Conservation (phyloP, 2,888 invertebrate species). For the Nomada lathburiana region DNA sequence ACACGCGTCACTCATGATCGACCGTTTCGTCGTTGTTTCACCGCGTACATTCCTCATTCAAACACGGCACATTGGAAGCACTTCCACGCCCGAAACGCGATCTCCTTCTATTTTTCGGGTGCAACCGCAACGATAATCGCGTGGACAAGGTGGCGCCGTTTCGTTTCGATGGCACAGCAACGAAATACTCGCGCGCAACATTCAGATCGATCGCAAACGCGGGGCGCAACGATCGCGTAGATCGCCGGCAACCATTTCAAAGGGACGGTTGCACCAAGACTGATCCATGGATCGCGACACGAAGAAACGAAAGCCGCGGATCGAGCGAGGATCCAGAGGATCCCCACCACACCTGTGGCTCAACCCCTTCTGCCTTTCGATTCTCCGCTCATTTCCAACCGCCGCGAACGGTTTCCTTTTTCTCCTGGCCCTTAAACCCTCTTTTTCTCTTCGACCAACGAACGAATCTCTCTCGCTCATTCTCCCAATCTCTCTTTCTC, state of each 20-base stretch:
- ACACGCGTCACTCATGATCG: not conserved
- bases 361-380: conserved; percentile 67
- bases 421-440: conserved; percentile 54
- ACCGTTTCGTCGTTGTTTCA: conserved; percentile 14
- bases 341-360: conserved; percentile 72
- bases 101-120: too few relatives aligned
- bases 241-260: conserved; percentile 53
- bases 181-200: not conserved
- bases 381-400: conserved; percentile 61
- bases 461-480: conserved; percentile 43
- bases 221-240: not conserved
- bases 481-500: not conserved
- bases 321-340: conserved; percentile 66
- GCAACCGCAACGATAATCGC: not conserved
- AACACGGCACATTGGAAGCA: not conserved
- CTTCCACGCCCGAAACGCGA: not conserved
- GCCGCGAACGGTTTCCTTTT: conserved; percentile 56
- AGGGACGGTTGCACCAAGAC: conserved; percentile 75
- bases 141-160: not conserved
- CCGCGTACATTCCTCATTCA: not conserved
- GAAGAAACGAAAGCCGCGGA: conserved; percentile 61
- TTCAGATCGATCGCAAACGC: conserved; percentile 6
- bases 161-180: not conserved
- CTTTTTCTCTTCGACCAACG: conserved; percentile 45
- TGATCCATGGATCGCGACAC: conserved; percentile 74